These are phyloP conservation scores for Apodemia hepburni DNA, from an alignment of 2,888 invertebrate genomes.

Conservation along the genomic window DNA sequence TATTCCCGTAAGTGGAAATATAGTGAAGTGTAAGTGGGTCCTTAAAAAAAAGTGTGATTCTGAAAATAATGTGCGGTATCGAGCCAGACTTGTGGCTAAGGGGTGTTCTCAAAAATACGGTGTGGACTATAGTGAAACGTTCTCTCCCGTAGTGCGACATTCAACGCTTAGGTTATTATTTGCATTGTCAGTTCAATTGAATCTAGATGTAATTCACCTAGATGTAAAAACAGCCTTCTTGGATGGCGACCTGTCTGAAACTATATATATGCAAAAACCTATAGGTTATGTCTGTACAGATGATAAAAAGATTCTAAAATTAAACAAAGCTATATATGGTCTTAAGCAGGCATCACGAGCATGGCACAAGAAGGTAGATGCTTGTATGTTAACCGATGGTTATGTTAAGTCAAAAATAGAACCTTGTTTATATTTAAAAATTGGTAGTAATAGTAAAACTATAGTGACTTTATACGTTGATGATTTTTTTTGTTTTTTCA, in stretches of 20 bases:
- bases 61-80: slow-evolving; percentile 26
- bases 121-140: no score
- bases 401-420: slow-evolving; percentile 17
- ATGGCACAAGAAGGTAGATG: slow-evolving; percentile 19
- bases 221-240: slow-evolving; percentile 25
- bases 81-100: slow-evolving; percentile 27
- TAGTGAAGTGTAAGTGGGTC: slow-evolving; percentile 29
- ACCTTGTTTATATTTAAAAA: slow-evolving; percentile 21
- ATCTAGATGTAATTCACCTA: slow-evolving; percentile 25
- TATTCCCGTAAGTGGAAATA: slow-evolving; percentile 21
- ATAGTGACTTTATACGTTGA: slow-evolving; percentile 23
- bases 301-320: slow-evolving; percentile 17
- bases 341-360: slow-evolving; percentile 21
- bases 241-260: slow-evolving; percentile 23
- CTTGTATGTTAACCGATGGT: slow-evolving; percentile 5
- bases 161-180: no score
- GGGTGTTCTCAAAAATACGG: slow-evolving; percentile 25
- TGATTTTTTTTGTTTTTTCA: slow-evolving; percentile 23
- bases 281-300: slow-evolving; percentile 17
- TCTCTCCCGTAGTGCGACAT: no score
- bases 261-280: slow-evolving; percentile 21
- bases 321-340: slow-evolving; percentile 20
- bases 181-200: slow-evolving; percentile 14
- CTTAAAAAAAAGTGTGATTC: slow-evolving; percentile 24
- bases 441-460: slow-evolving; percentile 8